These are phyloP conservation scores for Mohoua ochrocephala DNA, from an alignment of 2,113 vertebrate genomes.

Conservation along the genomic window DNA sequence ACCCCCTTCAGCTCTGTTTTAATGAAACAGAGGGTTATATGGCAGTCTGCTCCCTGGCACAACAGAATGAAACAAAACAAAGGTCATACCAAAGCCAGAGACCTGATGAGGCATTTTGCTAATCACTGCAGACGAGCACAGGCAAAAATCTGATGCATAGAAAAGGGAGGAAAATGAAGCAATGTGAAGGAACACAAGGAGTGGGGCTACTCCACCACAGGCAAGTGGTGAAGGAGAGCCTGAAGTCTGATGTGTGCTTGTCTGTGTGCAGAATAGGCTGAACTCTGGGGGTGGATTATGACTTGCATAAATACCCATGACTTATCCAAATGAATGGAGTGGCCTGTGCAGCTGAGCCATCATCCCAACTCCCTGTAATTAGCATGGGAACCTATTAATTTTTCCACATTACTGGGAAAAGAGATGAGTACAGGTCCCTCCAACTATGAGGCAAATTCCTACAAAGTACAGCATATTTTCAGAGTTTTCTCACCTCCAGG, in stretches of 20 bases:
- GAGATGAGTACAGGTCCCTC: not conserved
- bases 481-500: not conserved
- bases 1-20: not conserved
- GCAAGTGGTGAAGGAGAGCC: not conserved
- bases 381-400: conserved; percentile 8
- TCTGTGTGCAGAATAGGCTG: not conserved
- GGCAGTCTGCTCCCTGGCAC: not conserved
- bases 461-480: not conserved
- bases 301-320: not conserved
- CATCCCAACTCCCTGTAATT: conserved; percentile 12
- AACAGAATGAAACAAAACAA: not conserved
- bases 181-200: not conserved
- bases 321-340: not conserved
- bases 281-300: not conserved
- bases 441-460: not conserved
- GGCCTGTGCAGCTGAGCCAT: not conserved
- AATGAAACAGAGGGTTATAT: not conserved
- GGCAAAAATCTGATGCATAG: not conserved
- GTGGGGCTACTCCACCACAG: not conserved
- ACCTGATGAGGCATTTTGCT: not conserved
- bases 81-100: not conserved
- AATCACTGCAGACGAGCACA: not conserved
- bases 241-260: not conserved
- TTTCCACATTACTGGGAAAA: not conserved
- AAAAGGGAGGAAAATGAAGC: not conserved